A percentile compares a stretch with the other conserved stretches of the same genome.
Conservation (phyloP, 2,797 vertebrate genomes). For the Masticophis lateralis region DNA sequence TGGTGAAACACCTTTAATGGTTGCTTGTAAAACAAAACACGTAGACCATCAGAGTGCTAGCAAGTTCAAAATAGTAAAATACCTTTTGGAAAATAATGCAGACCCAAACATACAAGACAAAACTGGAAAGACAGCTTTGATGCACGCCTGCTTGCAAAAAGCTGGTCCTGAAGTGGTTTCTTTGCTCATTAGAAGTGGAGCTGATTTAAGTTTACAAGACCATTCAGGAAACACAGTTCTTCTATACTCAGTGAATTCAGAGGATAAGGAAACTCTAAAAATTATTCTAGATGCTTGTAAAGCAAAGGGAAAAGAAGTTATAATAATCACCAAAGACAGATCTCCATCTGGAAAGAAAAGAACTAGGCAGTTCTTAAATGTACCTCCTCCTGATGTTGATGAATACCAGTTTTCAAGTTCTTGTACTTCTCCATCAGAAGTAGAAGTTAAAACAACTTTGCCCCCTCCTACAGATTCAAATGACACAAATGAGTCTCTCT, state of each 20-base stretch:
- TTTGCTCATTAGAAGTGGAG: constrained; percentile 78
- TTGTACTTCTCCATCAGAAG: constrained; percentile 72
- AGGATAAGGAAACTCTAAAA: constrained; percentile 80
- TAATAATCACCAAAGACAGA: constrained; percentile 86
- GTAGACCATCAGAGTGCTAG: constrained; percentile 82
- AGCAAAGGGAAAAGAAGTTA: constrained; percentile 87
- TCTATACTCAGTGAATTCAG: constrained; percentile 81
- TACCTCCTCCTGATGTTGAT: constrained; percentile 78
- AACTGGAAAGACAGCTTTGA: constrained; percentile 84
- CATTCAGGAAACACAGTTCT: constrained; percentile 81
- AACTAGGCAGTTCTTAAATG: constrained; percentile 84
- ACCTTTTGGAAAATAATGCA: constrained; percentile 87
- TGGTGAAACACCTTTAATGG: constrained; percentile 88
- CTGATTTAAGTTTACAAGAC: constrained; percentile 86
- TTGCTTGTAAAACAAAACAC: constrained; percentile 84
- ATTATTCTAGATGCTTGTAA: constrained; percentile 80
- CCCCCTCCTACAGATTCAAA: constrained; percentile 57
- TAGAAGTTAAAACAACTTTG: constrained; percentile 71
- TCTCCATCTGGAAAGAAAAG: constrained; percentile 78
- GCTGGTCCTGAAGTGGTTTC: constrained; percentile 81
- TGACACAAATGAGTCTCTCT: constrained; percentile 63
- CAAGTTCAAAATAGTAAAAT: constrained; percentile 86
- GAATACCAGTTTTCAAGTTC: constrained; percentile 62
- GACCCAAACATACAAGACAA: constrained; percentile 95
- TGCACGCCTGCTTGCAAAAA: constrained; percentile 85